Conservation (phyloP, 2,888 invertebrate species). For the Erebia ligea region DNA sequence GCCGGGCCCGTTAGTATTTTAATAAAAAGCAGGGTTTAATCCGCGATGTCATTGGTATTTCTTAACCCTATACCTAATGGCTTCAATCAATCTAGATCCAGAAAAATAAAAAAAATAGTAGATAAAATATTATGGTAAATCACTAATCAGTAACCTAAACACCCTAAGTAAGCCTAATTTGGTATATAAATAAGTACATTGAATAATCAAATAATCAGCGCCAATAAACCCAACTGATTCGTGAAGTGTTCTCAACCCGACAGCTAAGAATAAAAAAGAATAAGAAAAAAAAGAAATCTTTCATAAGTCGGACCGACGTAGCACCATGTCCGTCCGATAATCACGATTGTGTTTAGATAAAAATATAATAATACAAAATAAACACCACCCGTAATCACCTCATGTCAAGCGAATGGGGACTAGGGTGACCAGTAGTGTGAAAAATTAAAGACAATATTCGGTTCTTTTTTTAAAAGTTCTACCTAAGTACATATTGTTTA, state of each 20-base stretch:
- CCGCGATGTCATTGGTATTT: no score
- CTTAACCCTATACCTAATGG: no score
- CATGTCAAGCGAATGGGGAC: conserved; percentile 62
- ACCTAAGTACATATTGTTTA: no score
- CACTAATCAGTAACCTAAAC: background rate
- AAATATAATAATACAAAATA: conserved; percentile 78
- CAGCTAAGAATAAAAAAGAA: conserved; percentile 48
- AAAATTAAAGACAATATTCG: conserved; percentile 1
- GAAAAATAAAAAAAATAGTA: no score
- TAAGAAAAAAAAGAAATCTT: conserved; percentile 48
- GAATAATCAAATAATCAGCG: conserved; percentile 7
- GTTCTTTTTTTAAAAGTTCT: background rate
- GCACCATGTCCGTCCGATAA: conserved; percentile 63
- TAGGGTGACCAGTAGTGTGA: conserved; percentile 46
- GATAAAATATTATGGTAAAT: no score
- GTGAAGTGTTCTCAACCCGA: conserved; percentile 52
- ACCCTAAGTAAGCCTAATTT: background rate
- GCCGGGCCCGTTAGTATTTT: no score
- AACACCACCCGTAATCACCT: conserved; percentile 78
- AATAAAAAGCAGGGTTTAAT: no score
- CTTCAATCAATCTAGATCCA: no score
- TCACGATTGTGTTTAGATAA: conserved; percentile 81
- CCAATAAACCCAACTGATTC: conserved; percentile 40
- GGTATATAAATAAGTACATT: background rate
- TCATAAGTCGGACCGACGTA: conserved; percentile 56